A percentile compares a stretch with the other conserved stretches of the same genome.
These are phyloP conservation scores for Dasypus novemcinctus DNA, from an alignment of 2,113 vertebrate species.

Conservation along the genomic window DNA sequence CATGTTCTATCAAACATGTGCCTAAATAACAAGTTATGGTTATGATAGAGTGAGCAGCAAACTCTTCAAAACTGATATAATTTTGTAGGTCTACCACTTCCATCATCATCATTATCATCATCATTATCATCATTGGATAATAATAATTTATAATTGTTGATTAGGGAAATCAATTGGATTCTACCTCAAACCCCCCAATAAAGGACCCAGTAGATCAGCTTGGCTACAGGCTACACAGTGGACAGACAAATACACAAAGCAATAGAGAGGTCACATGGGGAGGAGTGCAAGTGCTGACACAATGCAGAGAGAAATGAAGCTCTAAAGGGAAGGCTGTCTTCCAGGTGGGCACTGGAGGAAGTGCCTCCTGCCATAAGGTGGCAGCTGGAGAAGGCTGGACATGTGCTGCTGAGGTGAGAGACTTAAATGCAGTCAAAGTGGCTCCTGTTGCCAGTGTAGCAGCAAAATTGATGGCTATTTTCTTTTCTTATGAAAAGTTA, in stretches of 20 bases:
- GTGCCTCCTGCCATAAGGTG: background rate
- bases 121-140: too few species aligned
- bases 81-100: background rate
- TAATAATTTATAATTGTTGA: background rate
- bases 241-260: background rate
- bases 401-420: fast-evolving
- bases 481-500: background rate
- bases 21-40: background rate
- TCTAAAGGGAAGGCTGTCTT: too few species aligned
- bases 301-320: fast-evolving
- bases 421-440: background rate
- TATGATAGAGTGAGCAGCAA: background rate
- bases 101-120: background rate
- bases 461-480: background rate
- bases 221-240: background rate
- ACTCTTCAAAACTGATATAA: background rate
- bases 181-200: background rate
- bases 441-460: background rate
- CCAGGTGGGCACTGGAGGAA: background rate
- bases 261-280: fast-evolving
- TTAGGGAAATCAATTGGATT: background rate
- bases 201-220: background rate
- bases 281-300: background rate
- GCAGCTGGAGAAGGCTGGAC: too few species aligned
- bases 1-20: background rate